These are phyloP conservation scores for Lepisosteus oculatus DNA, from an alignment of 2,113 vertebrate genomes.

Conservation along the genomic window DNA sequence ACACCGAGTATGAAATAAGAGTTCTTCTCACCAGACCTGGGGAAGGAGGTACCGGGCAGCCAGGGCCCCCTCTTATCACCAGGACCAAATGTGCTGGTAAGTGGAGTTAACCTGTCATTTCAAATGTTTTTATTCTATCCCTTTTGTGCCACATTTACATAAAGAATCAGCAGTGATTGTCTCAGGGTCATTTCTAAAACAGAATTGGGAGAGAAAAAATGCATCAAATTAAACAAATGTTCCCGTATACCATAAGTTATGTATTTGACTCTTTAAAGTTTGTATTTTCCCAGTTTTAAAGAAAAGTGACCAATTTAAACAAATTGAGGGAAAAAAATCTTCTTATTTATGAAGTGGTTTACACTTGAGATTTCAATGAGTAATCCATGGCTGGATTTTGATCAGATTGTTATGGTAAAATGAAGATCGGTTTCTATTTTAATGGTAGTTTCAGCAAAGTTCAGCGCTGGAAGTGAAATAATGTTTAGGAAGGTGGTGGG, in stretches of 20 bases:
- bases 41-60: constrained; percentile 88
- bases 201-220: too few species aligned
- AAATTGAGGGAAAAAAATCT: too few species aligned
- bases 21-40: constrained; percentile 91
- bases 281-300: too few species aligned
- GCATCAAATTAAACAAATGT: too few species aligned
- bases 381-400: background rate
- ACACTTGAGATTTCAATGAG: background rate
- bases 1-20: constrained; percentile 94
- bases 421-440: background rate
- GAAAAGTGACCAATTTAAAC: background rate
- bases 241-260: too few species aligned
- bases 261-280: too few species aligned
- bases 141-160: too few species aligned
- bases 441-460: background rate
- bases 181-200: too few species aligned
- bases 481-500: constrained; percentile 37
- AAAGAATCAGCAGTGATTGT: too few species aligned
- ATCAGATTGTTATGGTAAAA: background rate
- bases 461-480: too few species aligned
- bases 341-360: background rate
- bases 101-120: background rate
- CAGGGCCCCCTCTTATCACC: constrained; percentile 89
- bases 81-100: constrained; percentile 97
- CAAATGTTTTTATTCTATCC: too few species aligned